phyloP scores from a whole-genome alignment of 2,888 invertebrate species.

The Cryptocephalus moraei region DNA sequence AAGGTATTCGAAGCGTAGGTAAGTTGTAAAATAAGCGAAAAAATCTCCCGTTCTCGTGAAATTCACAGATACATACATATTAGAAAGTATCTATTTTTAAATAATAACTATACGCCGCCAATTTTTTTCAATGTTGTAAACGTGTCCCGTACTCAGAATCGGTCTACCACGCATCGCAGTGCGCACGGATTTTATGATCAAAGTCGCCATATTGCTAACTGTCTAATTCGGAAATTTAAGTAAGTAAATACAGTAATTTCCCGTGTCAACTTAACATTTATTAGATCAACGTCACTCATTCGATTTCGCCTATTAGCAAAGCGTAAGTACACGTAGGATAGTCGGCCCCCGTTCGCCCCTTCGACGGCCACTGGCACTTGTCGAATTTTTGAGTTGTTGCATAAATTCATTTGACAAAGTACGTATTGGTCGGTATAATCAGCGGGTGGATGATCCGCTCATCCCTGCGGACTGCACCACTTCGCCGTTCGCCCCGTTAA shows the following conservation, averaged over 20 bases:
- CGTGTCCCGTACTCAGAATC: slow-evolving; percentile 10
- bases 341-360: neutral
- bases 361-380: too few species aligned
- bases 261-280: slow-evolving; percentile 1
- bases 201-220: slow-evolving; percentile 41
- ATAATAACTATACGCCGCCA: too few species aligned
- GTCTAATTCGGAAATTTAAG: slow-evolving; percentile 39
- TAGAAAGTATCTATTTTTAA: too few species aligned
- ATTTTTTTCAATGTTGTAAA: slow-evolving; percentile 7
- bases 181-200: slow-evolving; percentile 30
- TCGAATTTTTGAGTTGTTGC: slow-evolving; percentile 26
- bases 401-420: slow-evolving; percentile 28
- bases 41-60: too few species aligned
- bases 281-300: slow-evolving; percentile 3
- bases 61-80: too few species aligned
- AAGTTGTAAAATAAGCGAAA: too few species aligned
- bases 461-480: too few species aligned
- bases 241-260: slow-evolving; percentile 37
- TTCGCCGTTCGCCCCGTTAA: too few species aligned
- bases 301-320: slow-evolving; percentile 17
- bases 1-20: too few species aligned
- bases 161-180: slow-evolving; percentile 18
- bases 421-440: slow-evolving; percentile 14
- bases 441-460: too few species aligned
- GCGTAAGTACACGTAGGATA: slow-evolving; percentile 26